These are phyloP conservation scores for Acomys russatus DNA, from an alignment of 2,797 vertebrate species.

Conservation along the genomic window DNA sequence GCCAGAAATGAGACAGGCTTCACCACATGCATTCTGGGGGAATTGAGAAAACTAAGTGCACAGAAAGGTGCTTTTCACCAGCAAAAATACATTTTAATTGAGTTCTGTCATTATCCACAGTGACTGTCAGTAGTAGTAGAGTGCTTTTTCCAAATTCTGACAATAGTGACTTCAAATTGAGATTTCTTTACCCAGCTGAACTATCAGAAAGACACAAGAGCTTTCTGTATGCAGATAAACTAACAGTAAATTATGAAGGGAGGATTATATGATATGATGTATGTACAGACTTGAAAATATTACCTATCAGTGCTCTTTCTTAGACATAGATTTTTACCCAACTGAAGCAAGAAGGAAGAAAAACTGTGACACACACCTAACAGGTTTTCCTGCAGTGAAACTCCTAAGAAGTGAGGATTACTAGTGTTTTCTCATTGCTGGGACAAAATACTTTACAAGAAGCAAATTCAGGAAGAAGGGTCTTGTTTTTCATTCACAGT, in stretches of 20 bases:
- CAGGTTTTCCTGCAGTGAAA: background rate
- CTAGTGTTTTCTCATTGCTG: background rate
- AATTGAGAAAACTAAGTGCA: background rate
- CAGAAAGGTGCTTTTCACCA: background rate
- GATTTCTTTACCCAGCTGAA: background rate
- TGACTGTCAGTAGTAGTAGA: background rate
- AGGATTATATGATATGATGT: no score
- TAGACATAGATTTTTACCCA: background rate
- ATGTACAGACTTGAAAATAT: rapidly evolving
- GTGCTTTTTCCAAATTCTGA: background rate
- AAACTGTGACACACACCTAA: background rate
- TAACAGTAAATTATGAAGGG: background rate
- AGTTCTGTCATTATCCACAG: background rate
- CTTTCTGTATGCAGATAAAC: background rate
- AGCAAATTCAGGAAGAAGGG: background rate
- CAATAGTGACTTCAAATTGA: background rate
- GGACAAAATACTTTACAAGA: background rate
- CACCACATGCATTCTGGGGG: background rate
- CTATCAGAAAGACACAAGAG: background rate
- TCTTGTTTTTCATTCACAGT: background rate
- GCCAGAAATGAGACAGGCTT: background rate
- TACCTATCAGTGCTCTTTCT: background rate
- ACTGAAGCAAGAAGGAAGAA: background rate
- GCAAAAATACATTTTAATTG: background rate
- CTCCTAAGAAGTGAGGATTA: background rate